Conservation (phyloP, 1,140 invertebrate genomes). For the Leptinotarsa undecemlineata region DNA sequence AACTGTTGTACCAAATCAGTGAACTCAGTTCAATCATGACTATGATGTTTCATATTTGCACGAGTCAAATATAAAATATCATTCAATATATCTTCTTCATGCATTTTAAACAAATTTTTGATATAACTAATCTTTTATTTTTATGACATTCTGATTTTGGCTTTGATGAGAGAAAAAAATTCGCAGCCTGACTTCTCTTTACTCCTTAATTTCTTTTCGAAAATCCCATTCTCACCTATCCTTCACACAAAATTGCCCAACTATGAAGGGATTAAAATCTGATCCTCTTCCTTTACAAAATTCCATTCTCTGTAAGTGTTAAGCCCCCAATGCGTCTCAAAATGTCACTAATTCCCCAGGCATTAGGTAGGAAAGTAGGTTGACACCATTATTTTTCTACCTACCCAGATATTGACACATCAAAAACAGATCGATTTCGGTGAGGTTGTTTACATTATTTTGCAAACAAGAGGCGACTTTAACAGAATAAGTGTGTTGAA, state of each 20-base stretch:
- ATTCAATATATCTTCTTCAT: too few species aligned
- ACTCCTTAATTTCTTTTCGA: too few species aligned
- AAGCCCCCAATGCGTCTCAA: constrained; percentile 15
- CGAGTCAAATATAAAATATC: too few species aligned
- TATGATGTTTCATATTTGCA: too few species aligned
- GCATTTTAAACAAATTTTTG: too few species aligned
- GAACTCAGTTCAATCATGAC: too few species aligned
- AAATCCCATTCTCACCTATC: background rate
- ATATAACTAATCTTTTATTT: too few species aligned
- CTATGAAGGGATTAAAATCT: constrained; percentile 21
- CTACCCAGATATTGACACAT: constrained; percentile 17
- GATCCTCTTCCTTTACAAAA: constrained; percentile 12
- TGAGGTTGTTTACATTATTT: constrained; percentile 24
- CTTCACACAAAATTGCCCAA: constrained; percentile 3
- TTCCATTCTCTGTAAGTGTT: constrained; percentile 26
- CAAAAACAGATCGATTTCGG: constrained; percentile 22
- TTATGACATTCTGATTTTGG: too few species aligned
- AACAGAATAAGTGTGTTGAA: constrained; percentile 1
- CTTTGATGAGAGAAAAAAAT: too few species aligned
- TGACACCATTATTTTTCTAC: constrained; percentile 5
- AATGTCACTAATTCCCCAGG: constrained; percentile 23
- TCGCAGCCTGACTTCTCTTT: too few species aligned
- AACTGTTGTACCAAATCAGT: too few species aligned
- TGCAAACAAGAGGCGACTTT: constrained; percentile 8
- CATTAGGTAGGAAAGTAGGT: constrained; percentile 11